Evolutionary conservation across 2,797 vertebrate genomes (phyloP).

Genomic region (Gobio occitaniae): DNA sequence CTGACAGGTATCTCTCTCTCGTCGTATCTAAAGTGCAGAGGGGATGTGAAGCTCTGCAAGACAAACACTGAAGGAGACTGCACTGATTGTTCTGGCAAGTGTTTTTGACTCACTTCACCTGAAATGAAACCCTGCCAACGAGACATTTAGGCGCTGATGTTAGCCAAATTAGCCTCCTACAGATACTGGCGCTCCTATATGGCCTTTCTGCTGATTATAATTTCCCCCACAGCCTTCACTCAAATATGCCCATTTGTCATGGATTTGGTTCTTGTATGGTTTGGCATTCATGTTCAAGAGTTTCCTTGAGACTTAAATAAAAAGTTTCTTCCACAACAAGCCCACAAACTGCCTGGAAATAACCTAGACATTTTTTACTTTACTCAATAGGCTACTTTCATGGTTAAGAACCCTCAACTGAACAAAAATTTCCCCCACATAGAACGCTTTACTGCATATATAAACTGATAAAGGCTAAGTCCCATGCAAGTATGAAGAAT

Average conservation of each 20-base stretch:
- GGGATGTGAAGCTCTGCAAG: background rate
- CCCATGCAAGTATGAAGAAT: background rate
- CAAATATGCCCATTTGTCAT: constrained; percentile 1
- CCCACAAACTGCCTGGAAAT: constrained; percentile 4
- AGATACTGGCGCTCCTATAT: constrained; percentile 20
- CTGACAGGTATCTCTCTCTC: constrained; percentile 69
- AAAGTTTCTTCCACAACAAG: constrained; percentile 6
- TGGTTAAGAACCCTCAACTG: background rate
- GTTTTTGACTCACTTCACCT: constrained; percentile 28
- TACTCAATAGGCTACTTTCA: background rate
- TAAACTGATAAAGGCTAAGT: background rate
- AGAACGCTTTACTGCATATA: background rate
- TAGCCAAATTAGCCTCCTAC: constrained; percentile 27
- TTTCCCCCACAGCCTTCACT: background rate
- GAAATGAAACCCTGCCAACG: background rate
- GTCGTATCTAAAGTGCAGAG: constrained; percentile 34
- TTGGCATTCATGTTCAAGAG: background rate
- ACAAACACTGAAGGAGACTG: constrained; percentile 11
- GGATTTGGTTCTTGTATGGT: constrained; percentile 8
- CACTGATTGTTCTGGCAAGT: constrained; percentile 30
- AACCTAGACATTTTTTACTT: background rate
- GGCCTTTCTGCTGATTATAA: constrained; percentile 22
- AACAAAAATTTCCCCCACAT: background rate
- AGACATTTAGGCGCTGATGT: constrained; percentile 13
- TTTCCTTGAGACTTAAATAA: constrained; percentile 21